Percentiles rank a stretch among this genome's conserved stretches.
phyloP scores from a whole-genome alignment of 2,888 invertebrate genomes.

The Epinotia brunnichana region DNA sequence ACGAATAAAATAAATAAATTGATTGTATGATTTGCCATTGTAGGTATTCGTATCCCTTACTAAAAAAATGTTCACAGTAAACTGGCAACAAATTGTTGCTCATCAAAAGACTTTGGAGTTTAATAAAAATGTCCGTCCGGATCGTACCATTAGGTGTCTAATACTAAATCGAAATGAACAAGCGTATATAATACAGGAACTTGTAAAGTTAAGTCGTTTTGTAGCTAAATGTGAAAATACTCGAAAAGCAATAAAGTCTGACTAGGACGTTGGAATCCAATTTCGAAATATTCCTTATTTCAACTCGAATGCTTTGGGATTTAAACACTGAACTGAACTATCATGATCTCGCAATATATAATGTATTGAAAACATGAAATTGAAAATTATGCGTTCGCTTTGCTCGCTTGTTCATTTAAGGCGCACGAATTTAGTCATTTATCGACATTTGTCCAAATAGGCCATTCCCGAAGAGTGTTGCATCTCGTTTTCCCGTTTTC shows the following conservation, averaged over 20 bases:
- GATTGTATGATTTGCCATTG: no score
- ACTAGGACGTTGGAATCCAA: conserved; percentile 19
- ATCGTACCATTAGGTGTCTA: background rate
- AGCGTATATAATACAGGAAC: background rate
- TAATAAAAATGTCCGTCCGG: background rate
- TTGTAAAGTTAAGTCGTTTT: background rate
- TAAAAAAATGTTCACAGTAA: background rate
- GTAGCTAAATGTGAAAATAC: background rate
- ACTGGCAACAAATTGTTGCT: background rate
- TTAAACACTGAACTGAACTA: background rate
- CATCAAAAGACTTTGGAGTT: background rate
- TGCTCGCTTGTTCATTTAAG: no score
- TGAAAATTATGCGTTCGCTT: no score
- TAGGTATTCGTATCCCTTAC: background rate
- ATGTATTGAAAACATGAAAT: background rate
- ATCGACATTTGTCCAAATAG: no score
- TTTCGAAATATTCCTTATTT: conserved; percentile 16
- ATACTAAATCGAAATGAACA: background rate
- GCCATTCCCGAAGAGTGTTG: no score
- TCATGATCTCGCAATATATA: background rate
- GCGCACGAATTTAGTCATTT: no score
- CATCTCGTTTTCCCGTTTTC: no score
- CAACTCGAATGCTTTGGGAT: background rate
- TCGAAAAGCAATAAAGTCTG: conserved; percentile 20
- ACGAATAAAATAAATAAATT: no score